Evolutionary conservation across 2,113 vertebrate genomes (phyloP).

Genomic region (Monarcha castaneiventris): DNA sequence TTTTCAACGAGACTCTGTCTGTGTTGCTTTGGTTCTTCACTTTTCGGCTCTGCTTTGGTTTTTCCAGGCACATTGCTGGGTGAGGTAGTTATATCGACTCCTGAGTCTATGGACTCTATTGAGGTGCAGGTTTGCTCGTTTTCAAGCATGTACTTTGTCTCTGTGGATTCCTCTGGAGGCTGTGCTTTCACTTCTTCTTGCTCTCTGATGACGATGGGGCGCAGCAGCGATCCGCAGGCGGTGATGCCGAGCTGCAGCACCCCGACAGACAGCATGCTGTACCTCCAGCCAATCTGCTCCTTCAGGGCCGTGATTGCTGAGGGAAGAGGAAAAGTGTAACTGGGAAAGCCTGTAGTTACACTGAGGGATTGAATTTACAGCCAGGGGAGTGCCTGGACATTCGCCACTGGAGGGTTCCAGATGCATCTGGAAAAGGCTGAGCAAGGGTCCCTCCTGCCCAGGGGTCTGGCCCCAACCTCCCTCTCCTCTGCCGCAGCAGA

Average conservation of each 20-base stretch:
- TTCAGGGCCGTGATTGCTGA: conserved; percentile 85
- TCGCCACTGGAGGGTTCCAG: background rate
- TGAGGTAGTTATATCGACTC: conserved; percentile 87
- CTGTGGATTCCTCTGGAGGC: conserved; percentile 55
- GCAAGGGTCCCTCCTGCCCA: background rate
- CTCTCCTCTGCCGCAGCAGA: background rate
- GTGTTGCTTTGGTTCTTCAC: conserved; percentile 54
- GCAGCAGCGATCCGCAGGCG: conserved; percentile 82
- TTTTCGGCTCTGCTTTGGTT: conserved; percentile 44
- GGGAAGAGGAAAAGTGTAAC: background rate
- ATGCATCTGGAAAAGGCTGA: fast-evolving
- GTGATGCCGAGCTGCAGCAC: conserved; percentile 84
- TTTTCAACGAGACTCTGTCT: conserved; percentile 16
- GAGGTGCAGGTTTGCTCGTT: conserved; percentile 88
- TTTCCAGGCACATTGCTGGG: conserved; percentile 73
- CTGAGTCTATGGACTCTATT: conserved; percentile 89
- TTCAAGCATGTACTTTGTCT: conserved; percentile 83
- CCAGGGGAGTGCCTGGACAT: background rate
- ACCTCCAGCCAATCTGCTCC: conserved; percentile 85
- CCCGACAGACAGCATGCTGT: conserved; percentile 84
- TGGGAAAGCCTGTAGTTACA: background rate
- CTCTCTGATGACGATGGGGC: conserved; percentile 81
- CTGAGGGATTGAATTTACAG: background rate
- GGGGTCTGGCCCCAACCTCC: background rate
- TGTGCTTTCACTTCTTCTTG: conserved; percentile 34